A percentile compares a stretch with the other conserved stretches of the same genome.
Conservation (phyloP, 2,888 invertebrate genomes). For the Drosophila cyrtoloma region DNA sequence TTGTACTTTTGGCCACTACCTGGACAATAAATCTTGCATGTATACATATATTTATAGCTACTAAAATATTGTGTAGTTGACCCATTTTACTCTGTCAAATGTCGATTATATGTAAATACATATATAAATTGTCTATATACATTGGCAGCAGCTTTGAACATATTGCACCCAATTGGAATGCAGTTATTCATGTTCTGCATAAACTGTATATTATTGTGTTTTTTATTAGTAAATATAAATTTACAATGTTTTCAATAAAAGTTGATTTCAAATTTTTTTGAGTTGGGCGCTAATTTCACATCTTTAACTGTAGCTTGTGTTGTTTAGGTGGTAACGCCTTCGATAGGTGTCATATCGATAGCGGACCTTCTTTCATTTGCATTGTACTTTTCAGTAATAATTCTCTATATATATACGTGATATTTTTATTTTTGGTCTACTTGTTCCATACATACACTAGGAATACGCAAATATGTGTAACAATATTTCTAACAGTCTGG, state of each 20-base stretch:
- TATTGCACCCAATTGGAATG: conserved; percentile 35
- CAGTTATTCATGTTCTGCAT: conserved; percentile 52
- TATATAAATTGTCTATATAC: conserved; percentile 15
- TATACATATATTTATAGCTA: conserved; percentile 21
- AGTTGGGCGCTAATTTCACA: background rate
- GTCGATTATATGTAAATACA: background rate
- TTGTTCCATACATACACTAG: background rate
- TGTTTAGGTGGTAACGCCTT: conserved; percentile 31
- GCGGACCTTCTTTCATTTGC: background rate
- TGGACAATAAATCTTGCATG: conserved; percentile 66
- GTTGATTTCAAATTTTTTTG: background rate
- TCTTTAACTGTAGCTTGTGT: background rate
- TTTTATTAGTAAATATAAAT: conserved; percentile 67
- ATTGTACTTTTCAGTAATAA: background rate
- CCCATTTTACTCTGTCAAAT: conserved; percentile 20
- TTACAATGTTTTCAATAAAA: conserved; percentile 30
- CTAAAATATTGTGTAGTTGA: conserved; percentile 20
- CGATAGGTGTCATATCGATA: conserved; percentile 18
- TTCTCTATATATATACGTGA: background rate
- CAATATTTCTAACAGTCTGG: background rate
- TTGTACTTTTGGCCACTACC: conserved; percentile 41
- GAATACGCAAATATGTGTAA: background rate
- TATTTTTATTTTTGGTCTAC: background rate
- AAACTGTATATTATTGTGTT: conserved; percentile 57
- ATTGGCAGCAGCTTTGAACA: background rate